Base-by-base conservation (phyloP, 2,113 vertebrate species). In the Saguinus midas region DNA sequence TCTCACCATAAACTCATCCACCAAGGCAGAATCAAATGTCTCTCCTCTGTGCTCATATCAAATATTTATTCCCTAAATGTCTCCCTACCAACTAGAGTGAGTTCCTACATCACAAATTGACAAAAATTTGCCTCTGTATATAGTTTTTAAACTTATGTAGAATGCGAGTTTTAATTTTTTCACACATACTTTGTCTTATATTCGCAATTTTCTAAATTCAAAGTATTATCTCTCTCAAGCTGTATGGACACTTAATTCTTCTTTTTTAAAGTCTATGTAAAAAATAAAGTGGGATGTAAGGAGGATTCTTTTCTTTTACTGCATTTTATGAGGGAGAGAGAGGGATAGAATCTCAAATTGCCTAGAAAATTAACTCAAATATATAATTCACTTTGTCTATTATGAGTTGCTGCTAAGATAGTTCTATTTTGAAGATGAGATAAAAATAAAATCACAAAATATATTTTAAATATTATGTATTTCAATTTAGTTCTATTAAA, bases 311-410 rank as follows among this genome's bases (percentile, higher is more conserved):
- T 92, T 86, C 2, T 88, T 76, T 82, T 82, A n/a, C 8, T 57
- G 25, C 27, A 50, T 48, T 70, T 91, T 75, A 72, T 55, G 18
- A 61, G 3, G 5, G 20, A 78, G 5, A 20, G 29, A 68, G 32
- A 50, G 14, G 89, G 21, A 86, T 9, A 40, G 5, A 25, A 21
- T 52, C 2, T 35, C 32, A 89, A 81, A 35, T 79, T 40, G 40
- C 37, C 16, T 64, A 35, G 52, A 72, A 91, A 93, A 96, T 58
- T 16, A 95, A 78, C 13, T 92, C 6, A 78, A 73, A 91, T 92
- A 25, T 87, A 32, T 48, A 66, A 91, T 72, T 79, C 32, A 43
- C 4, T 82, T 94, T 87, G 32, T 5, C 6, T 68, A 20, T 86
- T 75, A 80, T 50, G 55, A 86, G 12, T 7, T 92, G 5, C 14